These are phyloP conservation scores for Pionites leucogaster DNA, from an alignment of 2,113 vertebrate species.

Conservation along the genomic window DNA sequence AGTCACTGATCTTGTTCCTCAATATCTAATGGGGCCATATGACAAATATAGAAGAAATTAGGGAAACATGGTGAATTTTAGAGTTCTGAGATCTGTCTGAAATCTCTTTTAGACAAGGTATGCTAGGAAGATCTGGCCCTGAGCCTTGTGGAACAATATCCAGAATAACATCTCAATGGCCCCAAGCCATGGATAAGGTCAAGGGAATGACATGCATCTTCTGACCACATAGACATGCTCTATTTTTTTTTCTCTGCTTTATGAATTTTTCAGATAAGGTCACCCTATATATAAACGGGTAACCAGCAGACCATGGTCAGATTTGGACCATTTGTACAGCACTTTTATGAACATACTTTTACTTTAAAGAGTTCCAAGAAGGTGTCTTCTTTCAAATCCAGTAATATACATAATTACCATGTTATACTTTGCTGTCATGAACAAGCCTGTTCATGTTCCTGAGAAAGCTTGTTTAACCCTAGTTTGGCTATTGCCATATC, in stretches of 20 bases:
- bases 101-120: neutral
- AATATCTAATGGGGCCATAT: neutral
- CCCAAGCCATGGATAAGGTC: neutral
- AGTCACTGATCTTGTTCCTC: neutral
- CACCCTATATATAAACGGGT: neutral
- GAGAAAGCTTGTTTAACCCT: neutral
- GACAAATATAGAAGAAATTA: neutral
- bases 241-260: neutral
- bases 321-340: neutral
- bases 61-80: neutral
- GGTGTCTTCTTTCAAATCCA: neutral
- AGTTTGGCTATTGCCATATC: neutral
- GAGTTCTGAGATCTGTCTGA: neutral
- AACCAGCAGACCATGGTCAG: neutral
- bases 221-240: neutral
- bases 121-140: neutral
- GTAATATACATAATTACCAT: neutral
- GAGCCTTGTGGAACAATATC: neutral
- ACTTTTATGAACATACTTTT: neutral
- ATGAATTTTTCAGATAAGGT: neutral
- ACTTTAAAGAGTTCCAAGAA: neutral
- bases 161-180: neutral
- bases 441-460: neutral
- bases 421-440: neutral
- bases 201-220: neutral